Conservation (phyloP, 2,797 vertebrate genomes). For the Eulemur rubriventer region DNA sequence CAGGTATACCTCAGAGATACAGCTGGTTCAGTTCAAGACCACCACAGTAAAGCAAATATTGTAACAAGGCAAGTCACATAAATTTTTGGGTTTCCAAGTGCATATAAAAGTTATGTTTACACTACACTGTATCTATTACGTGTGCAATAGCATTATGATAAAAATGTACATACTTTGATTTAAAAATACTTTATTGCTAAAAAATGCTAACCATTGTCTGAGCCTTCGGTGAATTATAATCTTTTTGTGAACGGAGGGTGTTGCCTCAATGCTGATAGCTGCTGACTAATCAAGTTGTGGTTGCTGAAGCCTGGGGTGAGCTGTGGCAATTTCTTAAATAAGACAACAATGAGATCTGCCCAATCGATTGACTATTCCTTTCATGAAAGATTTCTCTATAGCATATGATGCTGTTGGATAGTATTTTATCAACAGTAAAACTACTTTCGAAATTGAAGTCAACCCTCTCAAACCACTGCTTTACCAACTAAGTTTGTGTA, state of each 20-base stretch:
- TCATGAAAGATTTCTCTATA: neutral
- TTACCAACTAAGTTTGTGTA: neutral
- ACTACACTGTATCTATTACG: neutral
- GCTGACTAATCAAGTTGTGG: neutral
- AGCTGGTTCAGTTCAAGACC: neutral
- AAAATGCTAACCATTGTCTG: neutral
- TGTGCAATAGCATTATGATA: neutral
- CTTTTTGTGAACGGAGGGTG: neutral
- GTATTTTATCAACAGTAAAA: neutral
- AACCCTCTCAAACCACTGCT: neutral
- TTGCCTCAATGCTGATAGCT: neutral
- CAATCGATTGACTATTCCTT: neutral
- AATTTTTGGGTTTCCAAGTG: neutral
- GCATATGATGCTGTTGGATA: too few species aligned
- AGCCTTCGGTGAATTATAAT: neutral
- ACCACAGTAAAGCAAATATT: neutral
- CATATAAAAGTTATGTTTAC: neutral
- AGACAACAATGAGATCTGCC: neutral
- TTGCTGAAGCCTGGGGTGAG: neutral
- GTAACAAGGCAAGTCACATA: neutral
- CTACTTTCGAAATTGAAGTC: neutral
- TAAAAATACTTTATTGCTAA: neutral
- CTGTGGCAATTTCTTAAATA: neutral
- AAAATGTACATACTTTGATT: neutral
- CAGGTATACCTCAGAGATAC: neutral